Base-by-base conservation (phyloP, 2,113 vertebrate species). In the Pseudolaguvia tuberculata region DNA sequence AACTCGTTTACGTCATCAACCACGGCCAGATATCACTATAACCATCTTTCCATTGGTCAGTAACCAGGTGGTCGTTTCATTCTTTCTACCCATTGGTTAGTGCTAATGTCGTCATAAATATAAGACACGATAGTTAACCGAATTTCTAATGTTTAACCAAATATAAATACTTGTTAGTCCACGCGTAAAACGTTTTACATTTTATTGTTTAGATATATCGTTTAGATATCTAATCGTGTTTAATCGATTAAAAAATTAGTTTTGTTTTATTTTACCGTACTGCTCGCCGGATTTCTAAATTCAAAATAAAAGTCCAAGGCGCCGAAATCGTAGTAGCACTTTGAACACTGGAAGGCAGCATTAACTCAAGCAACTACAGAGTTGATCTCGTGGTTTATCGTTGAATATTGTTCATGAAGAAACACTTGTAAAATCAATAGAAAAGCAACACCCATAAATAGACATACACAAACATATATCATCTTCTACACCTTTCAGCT, bases 281-380 rank as follows among this genome's bases (percentile, higher is more conserved):
- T 25, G 13, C 5, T 45, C n/a, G 21, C 3, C 3, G 2, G 27
- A 20, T 27, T 20, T 7, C 7, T 11, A 9, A 8, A 58, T 61
- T 50, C 70, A 61, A 72, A 72, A 72, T 72, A 72, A 72, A 72
- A 59, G 70, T 59, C 21, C 1, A 42, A 10, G 35, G 18, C 5
- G 17, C 3, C 1, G 1, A 23, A 7, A 59, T 25, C 12, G 39
- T 14, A 5, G 1, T 39, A 15, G n/a, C n/a, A n/a, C n/a, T n/a
- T n/a, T 70, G 1, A 70, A 42, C 80, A 74, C 74, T 15, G 66
- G 77, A 57, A 61, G 74, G 74, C 39, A 70, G 25, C 65, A 73
- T 73, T 57, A 53, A 45, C 70, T 35, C 56, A 73, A 63, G 6
- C 27, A 50, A 42, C 5, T 29, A 20, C 31, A 57, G 4, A 1